Conservation (phyloP, 2,113 vertebrate genomes). For the Tretioscincus oriximinensis region DNA sequence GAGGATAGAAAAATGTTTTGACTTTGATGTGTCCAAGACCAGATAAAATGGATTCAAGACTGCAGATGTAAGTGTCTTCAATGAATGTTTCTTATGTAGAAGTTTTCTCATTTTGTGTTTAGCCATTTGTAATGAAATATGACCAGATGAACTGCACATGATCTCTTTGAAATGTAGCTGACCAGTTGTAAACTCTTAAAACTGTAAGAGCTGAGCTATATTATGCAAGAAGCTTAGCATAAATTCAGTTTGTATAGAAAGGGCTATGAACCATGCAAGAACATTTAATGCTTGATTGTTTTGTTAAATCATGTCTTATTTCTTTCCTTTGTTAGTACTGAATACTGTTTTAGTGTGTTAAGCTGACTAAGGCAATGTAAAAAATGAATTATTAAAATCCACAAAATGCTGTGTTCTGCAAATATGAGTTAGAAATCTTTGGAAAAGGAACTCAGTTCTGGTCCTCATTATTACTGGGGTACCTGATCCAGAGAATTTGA, state of each 20-base stretch:
- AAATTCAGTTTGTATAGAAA: slow-evolving; percentile 9
- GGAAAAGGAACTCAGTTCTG: too few relatives aligned
- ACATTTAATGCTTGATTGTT: slow-evolving; percentile 6
- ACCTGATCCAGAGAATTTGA: too few relatives aligned
- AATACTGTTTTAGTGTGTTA: neutral
- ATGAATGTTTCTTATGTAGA: slow-evolving; percentile 40
- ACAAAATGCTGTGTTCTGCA: too few relatives aligned
- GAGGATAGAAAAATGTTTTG: slow-evolving; percentile 19
- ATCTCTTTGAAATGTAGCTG: slow-evolving; percentile 5
- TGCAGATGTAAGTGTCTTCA: slow-evolving; percentile 39
- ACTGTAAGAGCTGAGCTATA: neutral
- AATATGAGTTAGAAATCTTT: too few relatives aligned
- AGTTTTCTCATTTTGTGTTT: slow-evolving; percentile 45
- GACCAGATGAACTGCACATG: neutral
- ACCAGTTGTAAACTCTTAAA: slow-evolving; percentile 26
- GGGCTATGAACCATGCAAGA: slow-evolving; percentile 12
- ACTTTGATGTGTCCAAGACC: slow-evolving; percentile 23
- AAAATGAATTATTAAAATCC: too few relatives aligned
- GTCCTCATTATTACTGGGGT: too few relatives aligned
- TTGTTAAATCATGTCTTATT: neutral
- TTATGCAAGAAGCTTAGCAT: neutral
- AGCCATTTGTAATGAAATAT: slow-evolving; percentile 7
- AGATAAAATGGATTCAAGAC: slow-evolving; percentile 37
- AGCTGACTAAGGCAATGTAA: too few relatives aligned
- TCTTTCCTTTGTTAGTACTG: neutral